These are phyloP conservation scores for Erythrolamprus reginae DNA, from an alignment of 2,113 vertebrate species.

Conservation along the genomic window DNA sequence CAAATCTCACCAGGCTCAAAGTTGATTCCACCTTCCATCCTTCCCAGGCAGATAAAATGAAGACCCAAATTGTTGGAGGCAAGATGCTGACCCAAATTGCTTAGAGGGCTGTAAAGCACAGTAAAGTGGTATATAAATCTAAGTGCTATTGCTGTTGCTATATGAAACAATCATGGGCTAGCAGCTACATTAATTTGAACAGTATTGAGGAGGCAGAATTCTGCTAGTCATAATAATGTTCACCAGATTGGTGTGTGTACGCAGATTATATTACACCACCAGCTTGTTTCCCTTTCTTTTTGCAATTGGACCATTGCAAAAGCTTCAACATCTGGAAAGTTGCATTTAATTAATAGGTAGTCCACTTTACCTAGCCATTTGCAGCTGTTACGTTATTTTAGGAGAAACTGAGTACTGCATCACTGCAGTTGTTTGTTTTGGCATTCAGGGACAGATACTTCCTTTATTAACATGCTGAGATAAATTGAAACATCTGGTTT, in stretches of 20 bases:
- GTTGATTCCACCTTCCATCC: no score
- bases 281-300: conserved; percentile 20
- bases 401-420: conserved; percentile 44
- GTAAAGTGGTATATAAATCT: no score
- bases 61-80: no score
- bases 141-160: no score
- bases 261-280: background rate
- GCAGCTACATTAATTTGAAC: background rate
- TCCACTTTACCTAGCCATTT: conserved; percentile 50
- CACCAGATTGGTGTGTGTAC: background rate
- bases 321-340: background rate
- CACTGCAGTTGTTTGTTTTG: conserved; percentile 53
- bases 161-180: background rate
- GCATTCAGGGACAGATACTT: conserved; percentile 43
- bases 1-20: no score
- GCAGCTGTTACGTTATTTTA: conserved; percentile 51
- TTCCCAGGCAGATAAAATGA: no score
- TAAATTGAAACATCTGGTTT: conserved; percentile 50
- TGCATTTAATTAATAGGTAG: conserved; percentile 20
- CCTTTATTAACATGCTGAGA: conserved; percentile 34
- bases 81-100: no score
- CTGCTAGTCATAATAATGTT: conserved; percentile 11
- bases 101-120: no score
- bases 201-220: background rate
- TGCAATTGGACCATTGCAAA: background rate